Evolutionary conservation across 2,113 vertebrate species (phyloP).

Genomic region (Thunnus maccoyii): DNA sequence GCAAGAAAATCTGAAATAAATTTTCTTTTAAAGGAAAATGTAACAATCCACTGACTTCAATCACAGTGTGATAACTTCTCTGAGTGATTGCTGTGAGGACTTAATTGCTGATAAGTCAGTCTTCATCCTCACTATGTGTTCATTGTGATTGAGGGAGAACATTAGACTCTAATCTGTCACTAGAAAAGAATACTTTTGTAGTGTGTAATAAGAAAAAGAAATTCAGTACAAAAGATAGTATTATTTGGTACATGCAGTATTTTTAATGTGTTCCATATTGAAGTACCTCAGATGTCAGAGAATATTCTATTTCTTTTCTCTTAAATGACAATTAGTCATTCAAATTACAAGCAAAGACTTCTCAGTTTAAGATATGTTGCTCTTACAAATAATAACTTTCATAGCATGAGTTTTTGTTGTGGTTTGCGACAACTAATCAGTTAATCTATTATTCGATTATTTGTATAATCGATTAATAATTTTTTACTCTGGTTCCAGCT

Average conservation of each 20-base stretch:
- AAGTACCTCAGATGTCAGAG: conserved; percentile 22
- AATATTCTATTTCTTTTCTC: conserved; percentile 18
- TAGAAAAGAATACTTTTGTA: conserved; percentile 35
- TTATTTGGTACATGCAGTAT: conserved; percentile 16
- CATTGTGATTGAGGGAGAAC: conserved; percentile 31
- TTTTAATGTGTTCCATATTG: not conserved
- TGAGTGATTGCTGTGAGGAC: conserved; percentile 26
- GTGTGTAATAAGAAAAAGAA: conserved; percentile 2
- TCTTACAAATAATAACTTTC: not conserved
- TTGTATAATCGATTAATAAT: accelerated
- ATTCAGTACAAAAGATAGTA: not conserved
- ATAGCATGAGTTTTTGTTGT: not conserved
- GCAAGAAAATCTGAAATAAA: not conserved
- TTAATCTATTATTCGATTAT: not conserved
- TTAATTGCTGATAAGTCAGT: conserved; percentile 44
- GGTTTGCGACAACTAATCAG: too few relatives aligned
- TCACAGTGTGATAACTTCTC: conserved; percentile 43
- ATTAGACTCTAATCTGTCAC: conserved; percentile 21
- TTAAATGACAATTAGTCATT: not conserved
- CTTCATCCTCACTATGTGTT: conserved; percentile 21
- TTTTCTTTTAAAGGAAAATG: conserved; percentile 2
- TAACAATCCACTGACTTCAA: conserved; percentile 29
- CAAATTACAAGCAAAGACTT: not conserved
- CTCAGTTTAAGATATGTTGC: not conserved
- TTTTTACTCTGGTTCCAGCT: not conserved